These are phyloP conservation scores for Siniperca knerii DNA, from an alignment of 2,113 vertebrate species.

Conservation along the genomic window DNA sequence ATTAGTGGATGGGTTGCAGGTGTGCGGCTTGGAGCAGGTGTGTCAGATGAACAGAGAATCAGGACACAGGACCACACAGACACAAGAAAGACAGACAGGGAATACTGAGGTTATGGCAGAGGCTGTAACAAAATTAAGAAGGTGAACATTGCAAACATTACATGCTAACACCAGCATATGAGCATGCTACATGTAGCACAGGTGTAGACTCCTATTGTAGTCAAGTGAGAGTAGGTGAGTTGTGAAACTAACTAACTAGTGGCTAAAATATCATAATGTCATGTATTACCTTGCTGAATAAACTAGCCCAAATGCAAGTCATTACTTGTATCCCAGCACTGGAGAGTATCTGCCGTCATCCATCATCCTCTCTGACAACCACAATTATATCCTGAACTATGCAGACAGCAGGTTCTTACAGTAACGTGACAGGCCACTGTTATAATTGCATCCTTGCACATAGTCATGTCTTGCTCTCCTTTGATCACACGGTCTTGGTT, in stretches of 20 bases:
- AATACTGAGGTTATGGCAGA: too few species aligned
- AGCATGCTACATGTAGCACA: not conserved
- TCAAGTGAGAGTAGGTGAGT: not conserved
- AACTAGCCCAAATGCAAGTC: conserved; percentile 26
- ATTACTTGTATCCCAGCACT: conserved; percentile 25
- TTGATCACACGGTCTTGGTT: conserved; percentile 4
- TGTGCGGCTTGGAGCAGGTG: too few species aligned
- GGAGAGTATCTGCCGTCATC: conserved; percentile 36
- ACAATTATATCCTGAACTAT: conserved; percentile 47
- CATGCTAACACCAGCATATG: not conserved
- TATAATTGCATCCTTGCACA: conserved; percentile 36
- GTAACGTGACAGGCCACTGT: conserved; percentile 28
- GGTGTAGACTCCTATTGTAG: not conserved
- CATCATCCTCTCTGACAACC: conserved; percentile 56
- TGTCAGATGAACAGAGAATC: too few species aligned
- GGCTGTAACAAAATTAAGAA: too few species aligned
- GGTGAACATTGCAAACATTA: not conserved
- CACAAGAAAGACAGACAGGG: too few species aligned
- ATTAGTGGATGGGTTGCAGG: too few species aligned
- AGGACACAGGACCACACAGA: too few species aligned
- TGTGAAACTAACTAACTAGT: not conserved
- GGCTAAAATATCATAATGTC: not conserved
- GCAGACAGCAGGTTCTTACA: conserved; percentile 40
- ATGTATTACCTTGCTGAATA: conserved; percentile 28
- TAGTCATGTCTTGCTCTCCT: conserved; percentile 21